A percentile compares a stretch with the other conserved stretches of the same genome.
These are phyloP conservation scores for Synodontis membranacea DNA, from an alignment of 2,113 vertebrate genomes.

Conservation along the genomic window DNA sequence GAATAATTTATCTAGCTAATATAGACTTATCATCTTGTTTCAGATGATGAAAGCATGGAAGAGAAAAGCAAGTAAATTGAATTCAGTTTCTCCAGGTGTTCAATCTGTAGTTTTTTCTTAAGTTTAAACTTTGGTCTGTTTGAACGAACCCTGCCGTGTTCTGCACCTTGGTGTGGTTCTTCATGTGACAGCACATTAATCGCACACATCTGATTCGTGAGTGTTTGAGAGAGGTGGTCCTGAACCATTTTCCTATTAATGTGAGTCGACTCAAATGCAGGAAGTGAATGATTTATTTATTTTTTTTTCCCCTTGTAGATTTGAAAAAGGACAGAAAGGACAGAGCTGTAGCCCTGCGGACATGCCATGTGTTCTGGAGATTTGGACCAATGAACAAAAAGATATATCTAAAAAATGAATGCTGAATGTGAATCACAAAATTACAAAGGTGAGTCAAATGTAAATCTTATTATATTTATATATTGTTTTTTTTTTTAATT, in stretches of 20 bases:
- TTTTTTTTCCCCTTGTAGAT: neutral
- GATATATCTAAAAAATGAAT: neutral
- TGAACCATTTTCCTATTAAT: neutral
- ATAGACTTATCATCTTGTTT: slow-evolving; percentile 2
- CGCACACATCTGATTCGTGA: neutral
- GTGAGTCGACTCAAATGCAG: neutral
- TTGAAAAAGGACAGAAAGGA: neutral
- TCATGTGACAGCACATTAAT: neutral
- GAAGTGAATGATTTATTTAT: neutral
- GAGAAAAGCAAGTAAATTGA: slow-evolving; percentile 3
- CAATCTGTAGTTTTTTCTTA: neutral
- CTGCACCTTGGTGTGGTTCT: neutral
- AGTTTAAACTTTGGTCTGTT: neutral
- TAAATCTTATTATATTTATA: neutral
- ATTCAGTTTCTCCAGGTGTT: neutral
- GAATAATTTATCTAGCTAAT: slow-evolving; percentile 64
- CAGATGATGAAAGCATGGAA: neutral
- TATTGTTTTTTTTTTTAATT: neutral
- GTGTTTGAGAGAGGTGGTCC: neutral
- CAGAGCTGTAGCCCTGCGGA: neutral
- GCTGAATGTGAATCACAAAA: neutral
- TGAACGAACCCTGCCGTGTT: neutral
- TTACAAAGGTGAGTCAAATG: neutral
- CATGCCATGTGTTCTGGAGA: neutral
- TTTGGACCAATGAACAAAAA: neutral